These are phyloP conservation scores for Macrosiphum euphorbiae DNA, from an alignment of 2,888 invertebrate genomes.

Conservation along the genomic window DNA sequence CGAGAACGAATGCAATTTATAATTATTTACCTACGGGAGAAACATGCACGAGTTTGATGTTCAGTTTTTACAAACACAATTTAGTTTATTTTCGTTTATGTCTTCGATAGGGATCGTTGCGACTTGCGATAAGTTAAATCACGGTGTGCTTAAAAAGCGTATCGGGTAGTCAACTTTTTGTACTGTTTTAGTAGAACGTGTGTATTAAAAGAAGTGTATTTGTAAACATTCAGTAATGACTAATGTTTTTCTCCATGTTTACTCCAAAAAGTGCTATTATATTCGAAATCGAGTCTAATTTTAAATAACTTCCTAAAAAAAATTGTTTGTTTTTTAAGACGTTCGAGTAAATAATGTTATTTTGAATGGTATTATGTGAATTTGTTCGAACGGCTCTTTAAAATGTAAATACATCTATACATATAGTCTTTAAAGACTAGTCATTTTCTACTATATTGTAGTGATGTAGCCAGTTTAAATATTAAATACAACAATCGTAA, in stretches of 20 bases:
- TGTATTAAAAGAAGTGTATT: neutral
- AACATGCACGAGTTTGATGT: neutral
- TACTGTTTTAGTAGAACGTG: neutral
- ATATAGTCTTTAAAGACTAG: neutral
- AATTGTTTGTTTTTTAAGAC: neutral
- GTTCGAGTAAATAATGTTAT: neutral
- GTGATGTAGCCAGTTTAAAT: neutral
- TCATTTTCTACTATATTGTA: neutral
- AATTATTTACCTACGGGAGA: neutral
- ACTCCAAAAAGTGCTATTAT: neutral
- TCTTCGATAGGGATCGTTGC: neutral
- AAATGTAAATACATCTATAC: neutral
- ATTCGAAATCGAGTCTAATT: neutral
- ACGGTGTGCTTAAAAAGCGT: slow-evolving; percentile 17
- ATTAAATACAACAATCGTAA: neutral
- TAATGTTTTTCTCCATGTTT: neutral
- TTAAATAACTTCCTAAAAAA: neutral
- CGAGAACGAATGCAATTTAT: neutral
- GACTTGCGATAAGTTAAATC: neutral
- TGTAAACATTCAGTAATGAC: neutral
- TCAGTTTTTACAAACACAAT: neutral
- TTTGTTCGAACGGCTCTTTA: neutral
- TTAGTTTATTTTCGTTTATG: neutral
- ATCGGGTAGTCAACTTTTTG: neutral
- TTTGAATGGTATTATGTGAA: neutral